Conservation (phyloP, 2,888 invertebrate species). For the Heterodera filipjevi region DNA sequence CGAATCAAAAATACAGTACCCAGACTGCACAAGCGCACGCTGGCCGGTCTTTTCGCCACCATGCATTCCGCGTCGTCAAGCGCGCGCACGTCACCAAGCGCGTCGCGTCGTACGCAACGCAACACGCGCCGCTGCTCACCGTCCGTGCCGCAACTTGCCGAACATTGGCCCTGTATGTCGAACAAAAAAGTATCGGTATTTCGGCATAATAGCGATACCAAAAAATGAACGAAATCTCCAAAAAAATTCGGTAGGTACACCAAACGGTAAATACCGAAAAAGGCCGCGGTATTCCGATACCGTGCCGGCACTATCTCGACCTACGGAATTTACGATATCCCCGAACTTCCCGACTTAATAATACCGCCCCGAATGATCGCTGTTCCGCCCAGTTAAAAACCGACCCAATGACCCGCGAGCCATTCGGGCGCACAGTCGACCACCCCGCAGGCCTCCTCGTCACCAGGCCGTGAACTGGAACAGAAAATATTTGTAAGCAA, state of each 20-base stretch:
- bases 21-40: slow-evolving; percentile 80
- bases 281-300: too few species aligned
- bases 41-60: slow-evolving; percentile 74
- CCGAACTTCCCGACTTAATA: too few species aligned
- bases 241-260: too few species aligned
- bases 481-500: not conserved
- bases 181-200: not conserved
- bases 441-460: slow-evolving; percentile 81
- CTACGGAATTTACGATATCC: too few species aligned
- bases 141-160: slow-evolving; percentile 83
- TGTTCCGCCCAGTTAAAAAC: not conserved
- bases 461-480: slow-evolving; percentile 44
- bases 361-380: too few species aligned
- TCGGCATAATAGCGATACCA: not conserved
- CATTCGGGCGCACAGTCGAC: slow-evolving; percentile 88
- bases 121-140: slow-evolving; percentile 83
- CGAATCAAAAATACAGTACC: too few species aligned
- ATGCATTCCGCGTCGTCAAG: slow-evolving; percentile 72
- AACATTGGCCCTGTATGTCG: slow-evolving; percentile 73
- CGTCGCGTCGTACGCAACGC: slow-evolving; percentile 86
- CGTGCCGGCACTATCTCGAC: too few species aligned
- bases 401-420: slow-evolving; percentile 73
- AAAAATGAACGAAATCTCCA: too few species aligned
- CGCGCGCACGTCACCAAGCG: slow-evolving; percentile 76
- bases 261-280: too few species aligned